Base-by-base conservation (phyloP, 2,888 invertebrate species). In the Cheiracanthium punctorium region DNA sequence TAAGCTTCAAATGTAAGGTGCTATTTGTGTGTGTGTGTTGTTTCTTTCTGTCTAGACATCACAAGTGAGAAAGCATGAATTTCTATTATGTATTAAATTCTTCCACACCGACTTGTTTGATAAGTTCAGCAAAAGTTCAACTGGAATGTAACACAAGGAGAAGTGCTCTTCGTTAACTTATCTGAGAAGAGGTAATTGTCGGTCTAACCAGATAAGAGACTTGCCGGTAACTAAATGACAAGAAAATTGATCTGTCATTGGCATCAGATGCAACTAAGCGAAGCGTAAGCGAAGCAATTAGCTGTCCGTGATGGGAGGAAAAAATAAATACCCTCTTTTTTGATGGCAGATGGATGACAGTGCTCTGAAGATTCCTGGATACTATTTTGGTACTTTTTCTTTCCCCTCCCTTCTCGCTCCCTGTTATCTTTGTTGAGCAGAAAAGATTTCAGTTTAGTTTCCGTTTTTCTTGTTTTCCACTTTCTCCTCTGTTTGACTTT, bases 161-260 rank as follows among this genome's bases (percentile, higher is more conserved):
- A 67, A 72, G 30, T 52, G 70, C 33, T 37, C 33, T 33, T 69
- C 10, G 33, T 20, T 20, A 69, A 69, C 69, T 20, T 67, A 7
- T 32, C 79, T 33, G 58, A 48, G 52, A 58, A 30, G 58, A 32
- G 30, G 79, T 85, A 85, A 85, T 85, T 85, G 84, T 79, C 79
- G 84, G 52, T 77, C 29, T 80, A 80, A 80, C 77, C 74, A 74
- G 84, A 79, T 82, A 82, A 82, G 64, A 72, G 65, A 73, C n/a
- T 58, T 58, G 64, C 84, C 74, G 72, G 79, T 79, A 84, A 77
- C 82, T 84, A 84, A 84, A 77, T 84, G 82, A 79, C 84, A 79
- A 85, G 84, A 85, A 85, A 85, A 85, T 85, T 85, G 84, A 85
- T 79, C 79, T 85, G 84, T 85, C 84, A 85, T 73, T 70, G 74